Conservation (phyloP, 2,797 vertebrate genomes). For the Adrianichthys oophorus region DNA sequence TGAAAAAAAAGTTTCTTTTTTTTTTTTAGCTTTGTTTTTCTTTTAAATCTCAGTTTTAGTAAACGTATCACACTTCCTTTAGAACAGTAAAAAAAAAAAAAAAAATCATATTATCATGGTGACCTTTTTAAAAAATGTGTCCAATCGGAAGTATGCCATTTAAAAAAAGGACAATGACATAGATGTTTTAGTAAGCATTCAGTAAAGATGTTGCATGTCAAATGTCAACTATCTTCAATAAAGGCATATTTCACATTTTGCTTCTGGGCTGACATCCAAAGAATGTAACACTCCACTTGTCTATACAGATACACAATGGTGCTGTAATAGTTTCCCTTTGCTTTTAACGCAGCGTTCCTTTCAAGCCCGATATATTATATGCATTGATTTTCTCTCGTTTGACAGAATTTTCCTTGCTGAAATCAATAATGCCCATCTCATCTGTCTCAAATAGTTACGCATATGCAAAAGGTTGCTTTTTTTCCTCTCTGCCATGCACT, state of each 20-base stretch:
- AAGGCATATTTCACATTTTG: background rate
- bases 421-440: slow-evolving; percentile 41
- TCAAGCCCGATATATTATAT: slow-evolving; percentile 23
- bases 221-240: too few relatives aligned
- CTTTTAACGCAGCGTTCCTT: slow-evolving; percentile 14
- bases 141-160: too few relatives aligned
- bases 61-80: too few relatives aligned
- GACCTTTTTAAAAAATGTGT: too few relatives aligned
- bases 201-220: background rate
- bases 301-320: background rate
- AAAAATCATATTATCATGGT: too few relatives aligned
- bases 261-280: background rate
- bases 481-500: slow-evolving; percentile 20
- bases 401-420: slow-evolving; percentile 9
- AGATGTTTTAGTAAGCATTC: background rate
- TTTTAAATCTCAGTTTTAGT: too few relatives aligned
- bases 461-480: background rate
- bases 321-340: background rate
- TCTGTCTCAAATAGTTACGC: slow-evolving; percentile 8
- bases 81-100: too few relatives aligned
- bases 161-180: too few relatives aligned
- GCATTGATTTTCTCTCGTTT: slow-evolving; percentile 40
- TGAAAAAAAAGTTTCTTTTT: too few relatives aligned
- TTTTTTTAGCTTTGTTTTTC: too few relatives aligned
- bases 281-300: background rate